phyloP scores from a whole-genome alignment of 2,797 vertebrate genomes.

The Chaetophractus vellerosus region DNA sequence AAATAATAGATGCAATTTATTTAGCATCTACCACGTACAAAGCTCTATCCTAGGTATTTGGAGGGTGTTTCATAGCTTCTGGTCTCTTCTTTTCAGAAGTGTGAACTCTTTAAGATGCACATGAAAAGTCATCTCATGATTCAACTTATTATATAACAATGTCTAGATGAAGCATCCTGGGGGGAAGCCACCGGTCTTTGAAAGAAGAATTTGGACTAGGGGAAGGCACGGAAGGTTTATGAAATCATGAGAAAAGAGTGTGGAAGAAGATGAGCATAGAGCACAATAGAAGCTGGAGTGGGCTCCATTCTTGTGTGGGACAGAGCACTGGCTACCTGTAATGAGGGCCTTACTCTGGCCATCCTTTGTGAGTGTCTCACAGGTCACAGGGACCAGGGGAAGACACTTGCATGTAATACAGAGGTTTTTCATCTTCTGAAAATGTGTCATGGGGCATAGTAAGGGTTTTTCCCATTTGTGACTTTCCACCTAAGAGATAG shows the following conservation, averaged over 20 bases:
- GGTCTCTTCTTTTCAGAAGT: neutral
- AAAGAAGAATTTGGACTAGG: slow-evolving; percentile 18
- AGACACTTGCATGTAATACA: neutral
- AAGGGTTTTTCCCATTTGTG: neutral
- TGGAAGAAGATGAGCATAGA: neutral
- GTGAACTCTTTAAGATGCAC: neutral
- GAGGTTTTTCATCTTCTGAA: neutral
- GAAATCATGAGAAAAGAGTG: neutral
- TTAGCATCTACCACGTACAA: neutral
- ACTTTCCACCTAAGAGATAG: neutral
- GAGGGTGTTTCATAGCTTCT: neutral
- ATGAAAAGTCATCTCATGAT: neutral
- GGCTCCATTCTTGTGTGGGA: no score
- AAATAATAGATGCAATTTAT: neutral
- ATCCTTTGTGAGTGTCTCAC: neutral
- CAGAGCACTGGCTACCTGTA: neutral
- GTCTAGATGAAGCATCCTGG: neutral
- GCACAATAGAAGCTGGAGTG: neutral
- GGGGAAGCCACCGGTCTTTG: neutral
- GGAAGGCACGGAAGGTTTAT: neutral
- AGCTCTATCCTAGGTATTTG: neutral
- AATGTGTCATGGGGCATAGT: neutral
- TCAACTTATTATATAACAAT: neutral
- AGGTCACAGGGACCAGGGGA: neutral
- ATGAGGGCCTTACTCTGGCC: neutral